Percentiles rank a stretch among this genome's conserved stretches.
These are phyloP conservation scores for Gymnocephalus cernua DNA, from an alignment of 2,113 vertebrate species.

Conservation along the genomic window DNA sequence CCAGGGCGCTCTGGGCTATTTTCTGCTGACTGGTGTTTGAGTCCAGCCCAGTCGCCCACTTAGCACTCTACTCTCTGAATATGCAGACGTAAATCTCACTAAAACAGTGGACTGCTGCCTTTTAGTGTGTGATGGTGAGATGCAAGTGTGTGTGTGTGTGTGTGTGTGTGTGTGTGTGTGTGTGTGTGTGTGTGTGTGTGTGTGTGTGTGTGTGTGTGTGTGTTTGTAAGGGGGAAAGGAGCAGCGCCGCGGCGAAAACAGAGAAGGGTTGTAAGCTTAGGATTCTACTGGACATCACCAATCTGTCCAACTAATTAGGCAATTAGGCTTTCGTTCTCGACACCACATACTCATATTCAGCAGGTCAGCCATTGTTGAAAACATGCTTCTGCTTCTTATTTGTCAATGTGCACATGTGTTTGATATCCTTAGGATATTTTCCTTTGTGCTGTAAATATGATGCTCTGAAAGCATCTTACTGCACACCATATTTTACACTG, in stretches of 20 bases:
- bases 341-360: not conserved
- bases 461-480: not conserved
- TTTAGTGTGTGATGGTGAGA: constrained; percentile 1
- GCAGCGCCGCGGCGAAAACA: constrained; percentile 14
- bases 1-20: constrained; percentile 38
- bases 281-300: constrained; percentile 15
- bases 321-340: not conserved
- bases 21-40: constrained; percentile 64
- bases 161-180: constrained; percentile 4
- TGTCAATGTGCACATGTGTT: not conserved
- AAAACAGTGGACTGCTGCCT: constrained; percentile 27
- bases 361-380: not conserved
- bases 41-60: constrained; percentile 21
- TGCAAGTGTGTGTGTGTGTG: not conserved
- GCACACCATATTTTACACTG: not conserved
- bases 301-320: constrained; percentile 44
- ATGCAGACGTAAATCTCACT: constrained; percentile 43
- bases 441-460: not conserved
- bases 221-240: constrained; percentile 7
- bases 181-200: constrained; percentile 3
- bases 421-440: not conserved
- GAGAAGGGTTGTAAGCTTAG: constrained; percentile 17
- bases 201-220: constrained; percentile 12
- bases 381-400: not conserved
- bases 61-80: constrained; percentile 21